A percentile compares a stretch with the other conserved stretches of the same genome.
Conservation (phyloP, 2,888 invertebrate genomes). For the Gymnocheta viridis region DNA sequence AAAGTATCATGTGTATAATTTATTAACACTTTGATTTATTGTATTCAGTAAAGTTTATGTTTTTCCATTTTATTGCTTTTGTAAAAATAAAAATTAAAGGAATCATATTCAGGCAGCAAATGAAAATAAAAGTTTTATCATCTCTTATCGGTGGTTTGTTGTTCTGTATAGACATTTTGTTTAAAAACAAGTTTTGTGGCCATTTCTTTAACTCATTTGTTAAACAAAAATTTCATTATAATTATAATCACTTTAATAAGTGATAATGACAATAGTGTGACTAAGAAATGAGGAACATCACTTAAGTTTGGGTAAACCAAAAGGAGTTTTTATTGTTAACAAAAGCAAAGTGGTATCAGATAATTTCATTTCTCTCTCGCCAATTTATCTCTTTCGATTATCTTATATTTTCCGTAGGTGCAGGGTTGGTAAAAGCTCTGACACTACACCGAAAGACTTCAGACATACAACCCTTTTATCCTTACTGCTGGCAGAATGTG, state of each 20-base stretch:
- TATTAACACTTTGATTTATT: constrained; percentile 67
- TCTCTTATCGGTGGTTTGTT: constrained; percentile 48
- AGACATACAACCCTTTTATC: too few species aligned
- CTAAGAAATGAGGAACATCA: background rate
- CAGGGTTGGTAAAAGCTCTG: too few species aligned
- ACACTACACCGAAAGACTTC: too few species aligned
- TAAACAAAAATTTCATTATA: constrained; percentile 37
- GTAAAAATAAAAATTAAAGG: background rate
- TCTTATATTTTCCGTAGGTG: too few species aligned
- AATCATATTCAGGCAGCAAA: constrained; percentile 20
- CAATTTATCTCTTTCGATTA: too few species aligned
- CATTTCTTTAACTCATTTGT: constrained; percentile 40
- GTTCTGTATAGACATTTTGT: constrained; percentile 32
- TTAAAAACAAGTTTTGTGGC: background rate
- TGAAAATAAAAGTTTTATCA: constrained; percentile 25
- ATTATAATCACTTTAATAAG: constrained; percentile 52
- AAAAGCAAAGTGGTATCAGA: too few species aligned
- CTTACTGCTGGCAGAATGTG: too few species aligned
- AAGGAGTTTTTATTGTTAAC: background rate
- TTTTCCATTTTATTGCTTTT: background rate
- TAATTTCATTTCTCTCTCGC: too few species aligned
- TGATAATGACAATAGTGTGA: constrained; percentile 24
- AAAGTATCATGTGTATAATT: constrained; percentile 47
- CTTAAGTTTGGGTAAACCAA: background rate
- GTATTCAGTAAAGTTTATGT: constrained; percentile 40